These are phyloP conservation scores for Mus caroli DNA, from an alignment of 2,797 vertebrate genomes.

Conservation along the genomic window DNA sequence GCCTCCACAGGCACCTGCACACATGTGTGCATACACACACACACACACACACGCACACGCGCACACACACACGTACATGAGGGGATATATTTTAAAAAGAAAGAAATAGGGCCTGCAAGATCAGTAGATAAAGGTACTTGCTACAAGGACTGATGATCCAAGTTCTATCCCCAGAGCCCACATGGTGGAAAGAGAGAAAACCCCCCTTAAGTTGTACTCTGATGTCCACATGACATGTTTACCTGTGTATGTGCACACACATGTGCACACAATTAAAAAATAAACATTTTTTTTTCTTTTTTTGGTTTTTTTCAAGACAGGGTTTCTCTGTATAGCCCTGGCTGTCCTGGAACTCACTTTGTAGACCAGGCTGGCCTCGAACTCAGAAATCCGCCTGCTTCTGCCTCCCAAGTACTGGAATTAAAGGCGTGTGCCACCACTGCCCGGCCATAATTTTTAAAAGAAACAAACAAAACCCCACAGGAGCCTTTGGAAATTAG, in stretches of 20 bases:
- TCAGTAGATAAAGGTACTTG: background rate
- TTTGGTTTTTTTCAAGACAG: too few relatives aligned
- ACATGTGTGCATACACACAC: too few relatives aligned
- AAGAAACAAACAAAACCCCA: background rate
- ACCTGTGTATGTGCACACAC: background rate
- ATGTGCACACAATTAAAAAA: background rate
- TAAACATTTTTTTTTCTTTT: background rate
- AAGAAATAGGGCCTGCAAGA: background rate
- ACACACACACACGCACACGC: background rate
- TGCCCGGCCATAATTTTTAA: background rate
- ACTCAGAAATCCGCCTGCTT: too few relatives aligned
- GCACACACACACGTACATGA: background rate
- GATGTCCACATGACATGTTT: background rate
- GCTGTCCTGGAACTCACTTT: too few relatives aligned
- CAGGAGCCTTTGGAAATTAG: background rate
- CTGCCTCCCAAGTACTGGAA: too few relatives aligned
- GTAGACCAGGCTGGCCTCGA: too few relatives aligned
- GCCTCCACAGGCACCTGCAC: too few relatives aligned
- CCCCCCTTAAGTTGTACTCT: background rate
- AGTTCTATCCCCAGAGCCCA: background rate
- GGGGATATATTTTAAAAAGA: background rate
- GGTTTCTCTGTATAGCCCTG: too few relatives aligned
- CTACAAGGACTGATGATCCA: too few relatives aligned
- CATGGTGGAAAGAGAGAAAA: background rate
- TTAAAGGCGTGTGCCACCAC: too few relatives aligned